Evolutionary conservation across 2,113 vertebrate species (phyloP), one percentile per base, ranked within the genome.

Genomic region (Silurus asotus): DNA sequence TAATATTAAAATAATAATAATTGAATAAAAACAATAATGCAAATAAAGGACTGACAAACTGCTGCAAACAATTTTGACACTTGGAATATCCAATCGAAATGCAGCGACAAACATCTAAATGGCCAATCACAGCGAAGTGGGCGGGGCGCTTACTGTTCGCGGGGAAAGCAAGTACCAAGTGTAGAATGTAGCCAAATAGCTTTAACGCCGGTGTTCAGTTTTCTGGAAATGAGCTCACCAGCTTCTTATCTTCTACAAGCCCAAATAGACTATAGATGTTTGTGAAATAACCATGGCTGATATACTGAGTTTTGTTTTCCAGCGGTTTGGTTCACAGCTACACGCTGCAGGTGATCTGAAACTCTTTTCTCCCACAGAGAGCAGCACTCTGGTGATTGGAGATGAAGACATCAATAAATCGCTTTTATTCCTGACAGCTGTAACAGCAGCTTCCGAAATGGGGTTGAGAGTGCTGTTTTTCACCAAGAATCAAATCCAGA

Each of bases 381-480:
- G 81, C 77, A 87, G 90, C 87, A 11, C 87, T 1, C 72, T 95
- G 83, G 0, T 95, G 53, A 58, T 94, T 0, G 95, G 95, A 1
- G 93, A 94, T 5, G 67, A n/a, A 23, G 81, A 74, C 56, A 10
- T 93, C 17, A 92, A 87, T 82, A 92, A 91, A 65, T 90, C 93
- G 0, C 3, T 96, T 89, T 81, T 96, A 83, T 92, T 96, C 64
- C 86, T 95, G 5, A 83, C 93, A 25, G 94, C 94, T 13, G 88
- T 95, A 7, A 93, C 92, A 0, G 94, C 94, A 0, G 94, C 95
- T 28, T 90, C 93, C 0, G 90, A 94, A 81, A 11, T 88, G 70
- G 93, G 90, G 1, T 9, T 90, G 0, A 92, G 51, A 65, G 94
- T 95, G 10, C 3, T 92, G 28, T 95, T 94, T 91, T 94, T 94